Evolutionary conservation across 2,888 invertebrate genomes (phyloP).

Genomic region (Ctenicera cuprea): DNA sequence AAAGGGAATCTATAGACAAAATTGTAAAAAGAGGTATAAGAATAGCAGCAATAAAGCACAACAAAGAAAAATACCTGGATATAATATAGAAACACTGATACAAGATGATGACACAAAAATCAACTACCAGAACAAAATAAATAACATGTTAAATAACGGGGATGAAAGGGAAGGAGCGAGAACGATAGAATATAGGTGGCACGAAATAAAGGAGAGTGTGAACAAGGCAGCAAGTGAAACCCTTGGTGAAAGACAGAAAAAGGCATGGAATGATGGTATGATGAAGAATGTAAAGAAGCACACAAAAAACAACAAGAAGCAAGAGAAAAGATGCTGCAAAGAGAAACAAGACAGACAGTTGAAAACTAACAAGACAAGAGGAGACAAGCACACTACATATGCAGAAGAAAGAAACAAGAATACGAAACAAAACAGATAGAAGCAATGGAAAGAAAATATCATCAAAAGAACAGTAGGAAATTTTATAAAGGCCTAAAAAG

Average conservation of each 20-base stretch:
- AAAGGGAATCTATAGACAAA: slow-evolving; percentile 3
- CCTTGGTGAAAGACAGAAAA: slow-evolving; percentile 9
- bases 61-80: background rate
- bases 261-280: background rate
- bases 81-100: too few species aligned
- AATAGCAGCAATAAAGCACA: slow-evolving; percentile 10
- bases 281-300: background rate
- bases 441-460: slow-evolving; percentile 4
- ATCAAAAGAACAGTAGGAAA: background rate
- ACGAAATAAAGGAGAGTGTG: too few species aligned
- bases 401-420: too few species aligned
- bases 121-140: too few species aligned
- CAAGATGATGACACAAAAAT: too few species aligned
- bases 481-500: slow-evolving; percentile 3
- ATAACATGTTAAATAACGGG: too few species aligned
- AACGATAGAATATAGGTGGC: too few species aligned
- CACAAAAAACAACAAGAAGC: slow-evolving; percentile 5
- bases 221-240: slow-evolving; percentile 1
- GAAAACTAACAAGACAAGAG: slow-evolving; percentile 1
- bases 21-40: background rate
- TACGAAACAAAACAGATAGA: slow-evolving; percentile 1
- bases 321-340: slow-evolving; percentile 4
- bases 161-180: too few species aligned
- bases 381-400: too few species aligned
- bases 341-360: slow-evolving; percentile 17